phyloP scores from a whole-genome alignment of 2,888 invertebrate genomes.

The Netelia virgata region DNA sequence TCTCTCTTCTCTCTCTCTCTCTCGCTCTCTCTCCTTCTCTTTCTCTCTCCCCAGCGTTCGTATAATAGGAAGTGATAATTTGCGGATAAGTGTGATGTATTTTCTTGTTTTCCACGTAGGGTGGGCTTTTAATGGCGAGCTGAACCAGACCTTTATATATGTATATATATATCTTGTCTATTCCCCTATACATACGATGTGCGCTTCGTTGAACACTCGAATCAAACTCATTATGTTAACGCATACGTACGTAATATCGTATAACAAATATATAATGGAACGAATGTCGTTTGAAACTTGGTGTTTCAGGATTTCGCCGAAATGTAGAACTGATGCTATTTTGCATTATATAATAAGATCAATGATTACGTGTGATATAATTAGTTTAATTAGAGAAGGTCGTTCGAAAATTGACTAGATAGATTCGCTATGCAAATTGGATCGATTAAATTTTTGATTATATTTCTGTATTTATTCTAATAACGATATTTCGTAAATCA shows the following conservation, averaged over 20 bases:
- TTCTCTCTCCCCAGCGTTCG: constrained; percentile 39
- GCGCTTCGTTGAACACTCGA: background rate
- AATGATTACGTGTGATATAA: background rate
- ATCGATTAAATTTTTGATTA: too few relatives aligned
- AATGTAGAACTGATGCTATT: background rate
- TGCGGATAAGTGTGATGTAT: constrained; percentile 74
- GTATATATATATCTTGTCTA: too few relatives aligned
- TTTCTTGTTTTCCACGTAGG: constrained; percentile 72
- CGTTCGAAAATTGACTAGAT: too few relatives aligned
- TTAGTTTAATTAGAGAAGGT: background rate
- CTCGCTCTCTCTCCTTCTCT: constrained; percentile 37
- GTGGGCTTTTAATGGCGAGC: constrained; percentile 45
- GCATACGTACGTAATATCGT: background rate
- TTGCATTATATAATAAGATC: background rate
- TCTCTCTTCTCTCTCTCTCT: background rate
- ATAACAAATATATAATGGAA: background rate
- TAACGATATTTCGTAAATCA: too few relatives aligned
- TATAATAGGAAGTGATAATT: constrained; percentile 80
- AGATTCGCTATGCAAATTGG: too few relatives aligned
- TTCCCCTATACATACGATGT: background rate
- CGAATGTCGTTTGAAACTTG: background rate
- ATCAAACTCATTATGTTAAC: constrained; percentile 2
- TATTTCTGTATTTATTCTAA: too few relatives aligned
- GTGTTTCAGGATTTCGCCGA: background rate
- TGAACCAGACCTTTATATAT: constrained; percentile 21